Conservation (phyloP, 2,113 vertebrate genomes). For the Sturnus vulgaris region DNA sequence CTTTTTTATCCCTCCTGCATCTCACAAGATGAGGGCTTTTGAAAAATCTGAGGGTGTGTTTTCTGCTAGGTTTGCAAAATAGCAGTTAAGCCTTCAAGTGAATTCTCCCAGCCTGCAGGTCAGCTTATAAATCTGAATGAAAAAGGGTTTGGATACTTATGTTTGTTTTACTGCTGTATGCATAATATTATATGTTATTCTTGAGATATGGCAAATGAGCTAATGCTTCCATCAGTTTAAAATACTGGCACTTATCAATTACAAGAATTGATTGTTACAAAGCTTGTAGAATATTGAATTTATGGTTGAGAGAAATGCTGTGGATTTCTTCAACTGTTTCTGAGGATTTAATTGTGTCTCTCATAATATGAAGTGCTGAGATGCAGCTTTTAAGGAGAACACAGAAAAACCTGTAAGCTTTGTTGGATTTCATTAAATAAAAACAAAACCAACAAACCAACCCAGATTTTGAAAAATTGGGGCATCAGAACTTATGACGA, state of each 20-base stretch:
- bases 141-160: background rate
- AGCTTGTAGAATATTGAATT: background rate
- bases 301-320: background rate
- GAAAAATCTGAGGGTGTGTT: background rate
- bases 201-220: background rate
- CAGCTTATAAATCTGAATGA: background rate
- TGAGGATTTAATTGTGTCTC: background rate
- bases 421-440: background rate
- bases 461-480: background rate
- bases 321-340: background rate
- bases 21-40: background rate
- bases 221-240: background rate
- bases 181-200: background rate
- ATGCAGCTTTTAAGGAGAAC: background rate
- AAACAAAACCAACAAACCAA: background rate
- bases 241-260: background rate
- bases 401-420: background rate
- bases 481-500: constrained; percentile 27
- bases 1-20: background rate
- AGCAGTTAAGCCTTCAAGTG: background rate
- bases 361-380: background rate
- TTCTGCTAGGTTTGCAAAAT: background rate
- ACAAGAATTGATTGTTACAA: background rate
- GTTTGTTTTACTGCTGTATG: constrained; percentile 8
- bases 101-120: background rate